phyloP scores from a whole-genome alignment of 92 coral and sea anemone genomes.

The Siderastrea siderea region DNA sequence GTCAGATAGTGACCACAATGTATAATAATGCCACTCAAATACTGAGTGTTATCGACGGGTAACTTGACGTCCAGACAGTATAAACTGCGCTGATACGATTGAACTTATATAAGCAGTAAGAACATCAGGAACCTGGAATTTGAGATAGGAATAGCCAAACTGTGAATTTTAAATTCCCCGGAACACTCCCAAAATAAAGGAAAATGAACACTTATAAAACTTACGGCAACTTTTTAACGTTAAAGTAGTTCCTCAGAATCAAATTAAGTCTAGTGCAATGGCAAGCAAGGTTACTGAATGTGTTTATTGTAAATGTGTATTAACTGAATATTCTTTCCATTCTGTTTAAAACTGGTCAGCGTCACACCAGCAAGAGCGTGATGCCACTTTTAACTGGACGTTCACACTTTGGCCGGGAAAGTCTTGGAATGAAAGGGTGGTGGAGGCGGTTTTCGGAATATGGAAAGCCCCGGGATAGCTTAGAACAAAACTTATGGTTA shows the following conservation, averaged over 20 bases:
- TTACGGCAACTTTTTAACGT: too few relatives aligned
- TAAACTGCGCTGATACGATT: too few relatives aligned
- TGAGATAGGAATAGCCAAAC: neutral
- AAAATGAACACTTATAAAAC: neutral
- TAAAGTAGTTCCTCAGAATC: too few relatives aligned
- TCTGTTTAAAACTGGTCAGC: neutral
- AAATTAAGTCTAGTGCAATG: too few relatives aligned
- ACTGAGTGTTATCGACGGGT: too few relatives aligned
- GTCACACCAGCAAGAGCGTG: too few relatives aligned
- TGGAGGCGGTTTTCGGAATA: slow-evolving; percentile 1
- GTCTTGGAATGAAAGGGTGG: slow-evolving; percentile 7
- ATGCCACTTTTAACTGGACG: neutral
- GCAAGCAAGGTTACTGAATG: too few relatives aligned
- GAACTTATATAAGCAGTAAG: neutral
- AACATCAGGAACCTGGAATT: neutral
- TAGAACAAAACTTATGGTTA: slow-evolving; percentile 2
- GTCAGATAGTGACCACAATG: too few relatives aligned
- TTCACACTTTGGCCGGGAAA: neutral
- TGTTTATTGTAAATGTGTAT: too few relatives aligned
- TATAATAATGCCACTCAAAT: too few relatives aligned
- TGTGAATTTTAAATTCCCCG: neutral
- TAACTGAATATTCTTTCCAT: too few relatives aligned
- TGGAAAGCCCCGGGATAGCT: neutral
- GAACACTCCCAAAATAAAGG: neutral
- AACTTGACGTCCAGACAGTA: too few relatives aligned